Evolutionary conservation across 2,888 invertebrate species (phyloP), one percentile per base, ranked within the genome.

Genomic region (Aphodius sticticus): DNA sequence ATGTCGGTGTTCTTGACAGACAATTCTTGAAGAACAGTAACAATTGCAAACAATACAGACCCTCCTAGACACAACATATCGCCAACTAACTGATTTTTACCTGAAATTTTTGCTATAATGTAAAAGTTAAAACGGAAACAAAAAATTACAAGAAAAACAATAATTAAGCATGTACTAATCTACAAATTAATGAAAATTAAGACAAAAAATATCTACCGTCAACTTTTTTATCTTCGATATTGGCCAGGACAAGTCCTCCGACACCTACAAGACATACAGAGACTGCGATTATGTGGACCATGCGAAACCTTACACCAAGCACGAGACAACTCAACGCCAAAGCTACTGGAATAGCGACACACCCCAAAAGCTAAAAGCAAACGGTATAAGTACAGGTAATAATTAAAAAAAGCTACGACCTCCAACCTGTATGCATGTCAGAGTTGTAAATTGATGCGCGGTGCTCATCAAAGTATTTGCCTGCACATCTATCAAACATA

Each of bases 281-380:
- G 16, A 96, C 95, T 0, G 96, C 96, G 1, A 94, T 91, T 38
- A 96, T 93, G 86, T 96, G 96, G 2, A 93, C 93, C 85, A 94
- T 92, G 76, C 94, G 92, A 82, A 96, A 94, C 82, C 95, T 90
- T 81, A 95, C 94, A 6, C 94, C 94, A 35, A 96, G 90, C 89
- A 95, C 93, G 0, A 96, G 91, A 84, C 95, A 95, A 0, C 96
- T 96, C 53, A 96, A 89, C 53, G 93, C 93, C 82, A 96, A 88
- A 5, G 96, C 96, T 9, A 95, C 94, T 0, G 96, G 96, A 78
- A 96, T 96, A 6, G 96, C 95, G 82, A 96, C 95, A 88, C 96
- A 96, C 83, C 96, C 95, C 85, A 97, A 90, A 86, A 97, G 91
- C 94, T 96, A 92, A 90, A 94, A 93, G 89, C 90, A 80, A 77